phyloP scores from a whole-genome alignment of 2,113 vertebrate genomes.

The Quiscalus mexicanus region DNA sequence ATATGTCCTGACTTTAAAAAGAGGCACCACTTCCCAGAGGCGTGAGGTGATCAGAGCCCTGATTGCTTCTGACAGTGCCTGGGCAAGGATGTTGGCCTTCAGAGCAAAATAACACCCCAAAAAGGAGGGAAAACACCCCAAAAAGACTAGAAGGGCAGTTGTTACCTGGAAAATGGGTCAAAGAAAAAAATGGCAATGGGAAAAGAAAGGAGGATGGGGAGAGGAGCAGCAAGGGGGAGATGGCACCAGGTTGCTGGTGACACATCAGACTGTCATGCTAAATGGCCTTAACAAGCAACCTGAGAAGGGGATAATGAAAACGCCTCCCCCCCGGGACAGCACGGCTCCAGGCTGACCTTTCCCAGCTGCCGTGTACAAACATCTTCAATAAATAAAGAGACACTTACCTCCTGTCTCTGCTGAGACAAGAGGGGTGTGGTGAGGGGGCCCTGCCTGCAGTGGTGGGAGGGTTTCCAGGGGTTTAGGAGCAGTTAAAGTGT shows the following conservation, averaged over 20 bases:
- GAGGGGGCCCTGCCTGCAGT: accelerated
- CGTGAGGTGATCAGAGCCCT: not conserved
- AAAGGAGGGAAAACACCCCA: not conserved
- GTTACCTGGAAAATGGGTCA: not conserved
- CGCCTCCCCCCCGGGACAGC: not conserved
- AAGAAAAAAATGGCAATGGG: not conserved
- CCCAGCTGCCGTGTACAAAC: constrained; percentile 27
- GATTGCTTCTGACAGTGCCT: not conserved
- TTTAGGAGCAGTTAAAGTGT: accelerated
- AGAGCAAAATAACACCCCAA: not conserved
- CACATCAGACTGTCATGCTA: not conserved
- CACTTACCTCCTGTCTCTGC: constrained; percentile 1
- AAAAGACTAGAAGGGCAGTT: not conserved
- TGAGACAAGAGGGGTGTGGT: not conserved
- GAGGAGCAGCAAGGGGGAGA: not conserved
- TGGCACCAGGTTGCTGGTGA: not conserved
- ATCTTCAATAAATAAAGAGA: constrained; percentile 61
- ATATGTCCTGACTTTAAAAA: constrained; percentile 30
- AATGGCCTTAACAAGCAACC: constrained; percentile 43
- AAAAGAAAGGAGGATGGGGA: not conserved
- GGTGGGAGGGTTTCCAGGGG: accelerated
- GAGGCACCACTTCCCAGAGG: not conserved
- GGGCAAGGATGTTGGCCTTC: not conserved
- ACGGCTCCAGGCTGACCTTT: constrained; percentile 47
- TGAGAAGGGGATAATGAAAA: constrained; percentile 53